phyloP scores from a whole-genome alignment of 2,113 vertebrate genomes.

The Lanius collurio region DNA sequence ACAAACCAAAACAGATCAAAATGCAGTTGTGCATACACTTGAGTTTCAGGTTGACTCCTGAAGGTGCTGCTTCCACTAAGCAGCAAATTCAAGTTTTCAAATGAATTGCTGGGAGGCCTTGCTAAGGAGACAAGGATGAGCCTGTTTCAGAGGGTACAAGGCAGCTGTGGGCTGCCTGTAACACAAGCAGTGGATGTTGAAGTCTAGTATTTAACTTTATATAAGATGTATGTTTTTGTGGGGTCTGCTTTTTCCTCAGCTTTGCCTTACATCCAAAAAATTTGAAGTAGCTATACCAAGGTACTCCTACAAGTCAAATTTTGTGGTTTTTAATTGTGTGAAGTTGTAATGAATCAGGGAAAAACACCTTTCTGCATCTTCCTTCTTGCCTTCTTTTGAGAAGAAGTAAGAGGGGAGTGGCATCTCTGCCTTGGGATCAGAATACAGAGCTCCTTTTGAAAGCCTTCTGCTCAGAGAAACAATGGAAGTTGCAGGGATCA shows the following conservation, averaged over 20 bases:
- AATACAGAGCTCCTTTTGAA: background rate
- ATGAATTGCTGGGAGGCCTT: background rate
- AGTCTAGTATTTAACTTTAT: background rate
- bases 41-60: conserved; percentile 24
- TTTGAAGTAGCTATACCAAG: background rate
- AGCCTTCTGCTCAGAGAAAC: background rate
- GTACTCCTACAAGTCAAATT: background rate
- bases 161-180: background rate
- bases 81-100: background rate
- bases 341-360: background rate
- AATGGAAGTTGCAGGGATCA: background rate
- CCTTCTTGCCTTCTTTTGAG: background rate
- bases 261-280: background rate
- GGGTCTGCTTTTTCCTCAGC: background rate
- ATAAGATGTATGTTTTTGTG: background rate
- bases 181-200: background rate
- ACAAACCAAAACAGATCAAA: conserved; percentile 52
- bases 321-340: background rate
- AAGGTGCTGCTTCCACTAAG: conserved; percentile 19
- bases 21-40: conserved; percentile 34
- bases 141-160: background rate
- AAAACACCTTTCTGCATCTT: background rate
- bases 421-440: background rate
- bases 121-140: background rate
- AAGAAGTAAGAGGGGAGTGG: background rate